Percentiles rank a stretch among this genome's conserved stretches.
phyloP scores from a whole-genome alignment of 2,113 vertebrate species.

The Leucoraja erinaceus region DNA sequence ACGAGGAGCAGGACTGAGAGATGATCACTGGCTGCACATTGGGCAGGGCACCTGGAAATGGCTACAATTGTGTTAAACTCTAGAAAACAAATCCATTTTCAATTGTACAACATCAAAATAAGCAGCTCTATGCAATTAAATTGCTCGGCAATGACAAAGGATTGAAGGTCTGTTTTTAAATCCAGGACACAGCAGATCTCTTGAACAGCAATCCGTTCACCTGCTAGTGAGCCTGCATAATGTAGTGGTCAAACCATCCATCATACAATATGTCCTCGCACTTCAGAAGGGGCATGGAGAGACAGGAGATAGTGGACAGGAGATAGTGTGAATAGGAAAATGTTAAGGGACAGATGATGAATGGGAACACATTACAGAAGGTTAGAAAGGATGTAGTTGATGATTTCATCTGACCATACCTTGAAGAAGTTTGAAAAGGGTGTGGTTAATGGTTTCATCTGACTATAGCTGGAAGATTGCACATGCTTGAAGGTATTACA shows the following conservation, averaged over 20 bases:
- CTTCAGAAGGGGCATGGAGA: background rate
- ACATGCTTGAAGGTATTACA: no score
- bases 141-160: no score
- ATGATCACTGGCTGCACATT: no score
- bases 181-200: background rate
- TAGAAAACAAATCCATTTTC: no score
- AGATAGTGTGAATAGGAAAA: background rate
- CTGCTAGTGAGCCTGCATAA: background rate
- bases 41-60: no score
- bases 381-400: background rate
- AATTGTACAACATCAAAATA: no score
- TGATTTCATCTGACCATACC: background rate
- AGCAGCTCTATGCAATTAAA: no score
- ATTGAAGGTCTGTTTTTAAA: no score
- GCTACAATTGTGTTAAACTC: no score
- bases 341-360: background rate
- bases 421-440: background rate
- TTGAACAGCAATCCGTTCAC: no score
- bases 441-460: background rate
- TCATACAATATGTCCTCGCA: background rate
- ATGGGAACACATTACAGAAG: background rate
- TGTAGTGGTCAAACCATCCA: background rate
- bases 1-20: no score
- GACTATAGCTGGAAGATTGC: no score
- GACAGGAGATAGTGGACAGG: background rate